Conservation (phyloP, 2,797 vertebrate species). For the Picus viridis region DNA sequence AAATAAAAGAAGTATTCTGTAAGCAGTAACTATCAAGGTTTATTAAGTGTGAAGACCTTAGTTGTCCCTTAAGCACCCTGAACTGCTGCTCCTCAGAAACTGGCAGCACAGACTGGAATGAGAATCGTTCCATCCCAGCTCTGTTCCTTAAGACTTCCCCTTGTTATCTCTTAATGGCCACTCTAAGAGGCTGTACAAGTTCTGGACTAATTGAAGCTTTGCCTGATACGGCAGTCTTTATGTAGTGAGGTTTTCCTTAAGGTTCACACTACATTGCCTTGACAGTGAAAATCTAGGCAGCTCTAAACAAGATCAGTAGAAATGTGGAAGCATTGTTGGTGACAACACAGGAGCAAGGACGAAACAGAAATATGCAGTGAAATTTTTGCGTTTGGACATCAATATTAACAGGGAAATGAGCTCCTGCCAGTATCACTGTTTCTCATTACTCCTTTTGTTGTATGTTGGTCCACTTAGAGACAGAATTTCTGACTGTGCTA, state of each 20-base stretch:
- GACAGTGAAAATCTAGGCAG: slow-evolving; percentile 46
- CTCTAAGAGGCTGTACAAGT: slow-evolving; percentile 26
- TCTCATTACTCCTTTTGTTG: slow-evolving; percentile 31
- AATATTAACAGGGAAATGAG: slow-evolving; percentile 51
- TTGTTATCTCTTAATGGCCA: slow-evolving; percentile 55
- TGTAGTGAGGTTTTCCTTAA: slow-evolving; percentile 32
- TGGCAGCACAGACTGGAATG: background rate
- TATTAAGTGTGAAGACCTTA: slow-evolving; percentile 36
- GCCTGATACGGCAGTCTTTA: background rate
- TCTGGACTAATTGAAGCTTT: slow-evolving; percentile 51
- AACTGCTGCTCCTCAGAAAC: slow-evolving; percentile 43
- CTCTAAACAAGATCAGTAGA: slow-evolving; percentile 62
- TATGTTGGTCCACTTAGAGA: slow-evolving; percentile 2
- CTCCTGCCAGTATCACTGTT: background rate
- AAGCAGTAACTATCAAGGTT: slow-evolving; percentile 16
- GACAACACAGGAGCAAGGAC: slow-evolving; percentile 1
- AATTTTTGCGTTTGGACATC: slow-evolving; percentile 38
- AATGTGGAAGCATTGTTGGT: slow-evolving; percentile 27
- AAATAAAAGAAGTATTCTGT: slow-evolving; percentile 6
- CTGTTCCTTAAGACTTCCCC: slow-evolving; percentile 36
- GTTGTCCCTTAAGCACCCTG: background rate
- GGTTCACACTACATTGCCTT: slow-evolving; percentile 19
- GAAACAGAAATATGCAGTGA: slow-evolving; percentile 15
- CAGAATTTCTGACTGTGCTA: background rate
- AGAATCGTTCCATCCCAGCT: slow-evolving; percentile 12